Evolutionary conservation across 2,797 vertebrate genomes (phyloP), one percentile per base, ranked within the genome.

Genomic region (Microctenopoma lineatum): DNA sequence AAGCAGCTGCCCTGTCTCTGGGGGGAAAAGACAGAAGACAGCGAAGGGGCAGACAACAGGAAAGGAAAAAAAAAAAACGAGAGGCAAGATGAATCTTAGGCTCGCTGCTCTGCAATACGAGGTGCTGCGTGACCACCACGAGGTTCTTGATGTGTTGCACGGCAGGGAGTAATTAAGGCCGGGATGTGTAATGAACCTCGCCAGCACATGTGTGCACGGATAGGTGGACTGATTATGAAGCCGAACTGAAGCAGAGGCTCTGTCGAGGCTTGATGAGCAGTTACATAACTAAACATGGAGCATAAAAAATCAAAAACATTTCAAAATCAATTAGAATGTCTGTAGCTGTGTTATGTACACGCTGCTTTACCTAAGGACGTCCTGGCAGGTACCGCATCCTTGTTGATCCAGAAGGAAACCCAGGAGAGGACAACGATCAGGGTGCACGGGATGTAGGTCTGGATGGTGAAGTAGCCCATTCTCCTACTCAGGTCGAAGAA

Each of bases 331-430:
- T 11, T 39, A 41, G 5, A 13, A 41, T 41, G 39, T 15, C 4
- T 39, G 38, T 11, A 13, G 38, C 13, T 39, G 13, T 1, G 13
- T 39, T 13, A 39, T 39, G 38, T 41, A 41, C 39, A 41, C 4
- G 9, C 4, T 18, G 45, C 27, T 45, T 77, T 90, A 99, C 98
- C 97, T 86, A 99, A 87, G 38, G 98, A 99, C n/a, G 98, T 99
- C 88, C 98, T 95, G 58, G 98, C 98, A 72, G 98, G 98, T 15
- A 99, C 98, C 0, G 98, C 98, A 79, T 99, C 98, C 88, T 99
- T 99, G 85, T 99, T 99, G 90, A 99, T 99, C 98, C 97, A 99
- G 88, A 99, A 99, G 14, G 98, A 98, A 36, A 98, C 98, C 98
- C 98, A 99, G 50, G 97, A 98, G 9, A 99, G 88, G 44, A 99